These are phyloP conservation scores for Pachliopta kotzebuea DNA, from an alignment of 2,888 invertebrate species.

Conservation along the genomic window DNA sequence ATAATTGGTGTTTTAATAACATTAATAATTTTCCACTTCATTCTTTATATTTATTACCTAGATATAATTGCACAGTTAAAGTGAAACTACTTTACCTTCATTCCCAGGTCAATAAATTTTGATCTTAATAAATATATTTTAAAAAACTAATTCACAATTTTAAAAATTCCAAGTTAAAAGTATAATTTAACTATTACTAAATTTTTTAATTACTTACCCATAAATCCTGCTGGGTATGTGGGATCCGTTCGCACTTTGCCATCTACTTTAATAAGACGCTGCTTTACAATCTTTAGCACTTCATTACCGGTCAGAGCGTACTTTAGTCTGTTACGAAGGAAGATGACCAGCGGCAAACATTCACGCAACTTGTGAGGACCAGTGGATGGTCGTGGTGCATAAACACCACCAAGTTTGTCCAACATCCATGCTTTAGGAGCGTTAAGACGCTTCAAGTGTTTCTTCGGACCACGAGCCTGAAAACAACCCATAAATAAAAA, in stretches of 20 bases:
- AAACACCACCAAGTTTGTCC: conserved; percentile 99
- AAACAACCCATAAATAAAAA: conserved; percentile 40
- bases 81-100: too few species aligned
- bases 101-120: too few species aligned
- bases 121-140: too few species aligned
- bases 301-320: conserved; percentile 98
- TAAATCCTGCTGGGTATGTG: conserved; percentile 98
- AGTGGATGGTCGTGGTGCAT: conserved; percentile 97
- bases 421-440: conserved; percentile 99
- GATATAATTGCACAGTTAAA: too few species aligned
- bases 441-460: conserved; percentile 99
- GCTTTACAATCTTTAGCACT: conserved; percentile 98
- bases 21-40: too few species aligned
- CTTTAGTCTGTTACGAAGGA: conserved; percentile 97
- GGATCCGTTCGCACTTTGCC: conserved; percentile 98
- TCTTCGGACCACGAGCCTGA: conserved; percentile 98
- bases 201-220: conserved; percentile 88
- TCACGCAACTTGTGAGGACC: conserved; percentile 99
- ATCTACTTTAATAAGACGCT: conserved; percentile 98
- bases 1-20: neutral
- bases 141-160: too few species aligned
- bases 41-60: too few species aligned
- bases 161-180: too few species aligned
- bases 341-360: conserved; percentile 97
- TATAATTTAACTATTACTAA: neutral